Percentiles rank a stretch among this genome's conserved stretches.
Conservation (phyloP, 2,888 invertebrate genomes). For the Acanthosepion esculentum region DNA sequence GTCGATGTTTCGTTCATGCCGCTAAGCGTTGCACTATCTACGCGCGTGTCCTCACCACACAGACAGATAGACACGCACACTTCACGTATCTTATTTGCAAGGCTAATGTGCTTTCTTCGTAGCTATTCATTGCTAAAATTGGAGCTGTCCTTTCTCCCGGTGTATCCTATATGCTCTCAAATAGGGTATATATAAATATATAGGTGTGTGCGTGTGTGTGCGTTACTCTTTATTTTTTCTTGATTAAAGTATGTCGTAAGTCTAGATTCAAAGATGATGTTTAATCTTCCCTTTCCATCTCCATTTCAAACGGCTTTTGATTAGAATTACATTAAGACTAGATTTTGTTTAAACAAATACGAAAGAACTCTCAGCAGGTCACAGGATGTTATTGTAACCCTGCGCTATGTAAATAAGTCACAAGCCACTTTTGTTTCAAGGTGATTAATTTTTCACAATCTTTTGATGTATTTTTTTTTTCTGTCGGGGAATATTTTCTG, state of each 20-base stretch:
- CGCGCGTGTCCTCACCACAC: too few relatives aligned
- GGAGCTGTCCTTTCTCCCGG: too few relatives aligned
- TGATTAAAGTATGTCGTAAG: not conserved
- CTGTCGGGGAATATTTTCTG: not conserved
- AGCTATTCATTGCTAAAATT: too few relatives aligned
- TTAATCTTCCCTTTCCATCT: slow-evolving; percentile 15
- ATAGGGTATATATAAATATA: not conserved
- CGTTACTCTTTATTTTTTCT: not conserved
- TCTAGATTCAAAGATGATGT: not conserved
- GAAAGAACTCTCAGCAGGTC: not conserved
- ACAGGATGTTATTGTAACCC: slow-evolving; percentile 33
- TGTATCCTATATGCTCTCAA: too few relatives aligned
- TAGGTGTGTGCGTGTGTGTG: not conserved
- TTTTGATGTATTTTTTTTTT: not conserved
- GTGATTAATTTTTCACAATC: not conserved
- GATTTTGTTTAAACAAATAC: not conserved
- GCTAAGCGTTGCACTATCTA: too few relatives aligned
- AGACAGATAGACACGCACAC: too few relatives aligned
- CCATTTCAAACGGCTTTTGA: slow-evolving; percentile 15
- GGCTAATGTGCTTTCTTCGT: too few relatives aligned
- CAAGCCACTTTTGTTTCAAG: not conserved
- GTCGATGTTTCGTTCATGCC: too few relatives aligned
- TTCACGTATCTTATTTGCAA: too few relatives aligned
- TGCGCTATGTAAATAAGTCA: not conserved
- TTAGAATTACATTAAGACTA: not conserved